Percentiles rank a stretch among this genome's conserved stretches.
These are phyloP conservation scores for Sebastes steindachneri DNA, from an alignment of 2,797 vertebrate genomes.

Conservation along the genomic window DNA sequence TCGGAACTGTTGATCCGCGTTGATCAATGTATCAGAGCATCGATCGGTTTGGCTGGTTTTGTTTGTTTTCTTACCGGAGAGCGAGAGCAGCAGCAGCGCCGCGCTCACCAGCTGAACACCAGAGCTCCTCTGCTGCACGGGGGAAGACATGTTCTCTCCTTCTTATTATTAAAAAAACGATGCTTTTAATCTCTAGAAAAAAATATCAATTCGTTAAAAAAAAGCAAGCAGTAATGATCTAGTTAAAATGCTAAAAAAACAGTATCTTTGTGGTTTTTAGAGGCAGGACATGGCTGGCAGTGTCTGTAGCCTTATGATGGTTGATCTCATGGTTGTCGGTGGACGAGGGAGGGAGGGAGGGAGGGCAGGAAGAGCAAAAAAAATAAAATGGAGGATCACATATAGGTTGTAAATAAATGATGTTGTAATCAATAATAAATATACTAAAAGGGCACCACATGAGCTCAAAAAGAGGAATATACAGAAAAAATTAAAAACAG, in stretches of 20 bases:
- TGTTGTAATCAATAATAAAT: background rate
- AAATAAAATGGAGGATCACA: background rate
- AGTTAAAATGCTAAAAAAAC: constrained; percentile 56
- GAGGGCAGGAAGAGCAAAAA: background rate
- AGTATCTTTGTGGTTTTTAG: constrained; percentile 49
- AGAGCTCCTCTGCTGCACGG: constrained; percentile 48
- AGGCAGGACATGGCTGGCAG: constrained; percentile 78
- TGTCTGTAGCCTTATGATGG: constrained; percentile 71
- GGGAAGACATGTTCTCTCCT: constrained; percentile 65
- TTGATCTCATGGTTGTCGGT: constrained; percentile 71
- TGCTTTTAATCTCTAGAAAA: background rate
- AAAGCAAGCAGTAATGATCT: background rate
- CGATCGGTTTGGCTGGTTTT: background rate
- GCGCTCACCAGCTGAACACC: constrained; percentile 63
- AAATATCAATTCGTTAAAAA: background rate
- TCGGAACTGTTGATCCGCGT: constrained; percentile 22
- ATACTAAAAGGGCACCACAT: background rate
- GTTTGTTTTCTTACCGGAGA: constrained; percentile 72
- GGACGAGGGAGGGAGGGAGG: constrained; percentile 11
- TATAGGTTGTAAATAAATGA: too few species aligned
- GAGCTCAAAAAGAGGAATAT: background rate
- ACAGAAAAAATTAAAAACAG: background rate
- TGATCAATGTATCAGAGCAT: constrained; percentile 9
- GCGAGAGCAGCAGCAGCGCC: constrained; percentile 57
- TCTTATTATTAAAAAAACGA: background rate